phyloP scores from a whole-genome alignment of 2,888 invertebrate species.

The Drosophila setosimentum region DNA sequence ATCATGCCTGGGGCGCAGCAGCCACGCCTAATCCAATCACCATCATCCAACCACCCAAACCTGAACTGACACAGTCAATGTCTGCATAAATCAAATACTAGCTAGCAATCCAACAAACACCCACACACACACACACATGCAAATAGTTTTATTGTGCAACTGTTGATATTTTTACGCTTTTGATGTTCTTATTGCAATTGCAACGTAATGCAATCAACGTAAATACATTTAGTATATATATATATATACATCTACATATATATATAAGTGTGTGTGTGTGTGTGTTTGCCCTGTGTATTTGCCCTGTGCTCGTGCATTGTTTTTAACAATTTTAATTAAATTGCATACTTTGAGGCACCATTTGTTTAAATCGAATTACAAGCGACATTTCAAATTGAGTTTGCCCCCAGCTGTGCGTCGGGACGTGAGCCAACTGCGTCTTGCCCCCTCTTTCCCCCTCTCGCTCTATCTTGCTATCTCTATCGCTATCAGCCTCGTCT shows the following conservation, averaged over 20 bases:
- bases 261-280: slow-evolving; percentile 7
- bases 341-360: slow-evolving; percentile 71
- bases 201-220: slow-evolving; percentile 68
- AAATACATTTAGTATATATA: slow-evolving; percentile 58
- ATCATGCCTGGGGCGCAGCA: slow-evolving; percentile 18
- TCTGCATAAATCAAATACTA: slow-evolving; percentile 66
- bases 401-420: slow-evolving; percentile 31
- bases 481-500: no score
- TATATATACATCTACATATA: slow-evolving; percentile 21
- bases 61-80: slow-evolving; percentile 6
- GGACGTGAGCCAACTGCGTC: neutral
- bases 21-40: slow-evolving; percentile 23
- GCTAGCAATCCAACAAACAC: slow-evolving; percentile 41
- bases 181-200: slow-evolving; percentile 28
- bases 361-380: slow-evolving; percentile 67
- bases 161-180: slow-evolving; percentile 39
- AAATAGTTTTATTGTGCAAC: slow-evolving; percentile 22
- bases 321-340: slow-evolving; percentile 64
- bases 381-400: slow-evolving; percentile 52
- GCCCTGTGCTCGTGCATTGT: slow-evolving; percentile 6
- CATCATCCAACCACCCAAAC: neutral
- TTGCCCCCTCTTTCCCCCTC: neutral
- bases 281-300: slow-evolving; percentile 5
- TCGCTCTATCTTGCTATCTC: neutral
- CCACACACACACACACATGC: neutral